Conservation (phyloP, 1,140 invertebrate species). For the Penaeus chinensis region DNA sequence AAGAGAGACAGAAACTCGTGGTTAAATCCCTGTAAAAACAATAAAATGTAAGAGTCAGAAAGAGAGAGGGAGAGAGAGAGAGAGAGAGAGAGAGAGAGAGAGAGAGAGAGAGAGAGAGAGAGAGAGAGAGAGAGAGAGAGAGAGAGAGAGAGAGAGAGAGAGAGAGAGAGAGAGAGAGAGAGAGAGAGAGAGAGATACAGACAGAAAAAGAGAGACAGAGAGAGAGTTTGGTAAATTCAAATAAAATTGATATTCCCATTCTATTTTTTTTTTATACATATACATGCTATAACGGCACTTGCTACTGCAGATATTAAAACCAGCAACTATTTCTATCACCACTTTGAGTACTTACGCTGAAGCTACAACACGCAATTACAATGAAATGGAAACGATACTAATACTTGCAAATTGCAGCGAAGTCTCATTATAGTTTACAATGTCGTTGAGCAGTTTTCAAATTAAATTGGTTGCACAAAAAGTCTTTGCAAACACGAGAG, state of each 20-base stretch:
- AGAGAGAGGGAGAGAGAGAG: conserved; percentile 17
- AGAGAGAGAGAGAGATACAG: neutral
- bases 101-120: neutral
- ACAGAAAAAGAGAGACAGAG: conserved; percentile 7
- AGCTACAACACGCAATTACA: no score
- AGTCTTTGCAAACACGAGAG: no score
- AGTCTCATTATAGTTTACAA: no score
- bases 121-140: conserved; percentile 17
- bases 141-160: conserved; percentile 17
- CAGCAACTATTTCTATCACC: no score
- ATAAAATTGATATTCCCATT: neutral
- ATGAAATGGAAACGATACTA: no score
- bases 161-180: conserved; percentile 14
- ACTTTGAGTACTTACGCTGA: no score
- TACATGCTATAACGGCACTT: no score
- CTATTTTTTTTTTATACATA: no score
- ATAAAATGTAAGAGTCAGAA: neutral
- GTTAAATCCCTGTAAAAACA: neutral
- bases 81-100: neutral
- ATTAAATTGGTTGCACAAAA: no score
- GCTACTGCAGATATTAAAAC: no score
- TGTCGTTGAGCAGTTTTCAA: no score
- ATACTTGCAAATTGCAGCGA: no score
- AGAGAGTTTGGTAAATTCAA: neutral
- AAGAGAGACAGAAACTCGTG: neutral